Evolutionary conservation across 92 coral and sea anemone genomes (phyloP).

Genomic region (Chrysogorgia sp.): DNA sequence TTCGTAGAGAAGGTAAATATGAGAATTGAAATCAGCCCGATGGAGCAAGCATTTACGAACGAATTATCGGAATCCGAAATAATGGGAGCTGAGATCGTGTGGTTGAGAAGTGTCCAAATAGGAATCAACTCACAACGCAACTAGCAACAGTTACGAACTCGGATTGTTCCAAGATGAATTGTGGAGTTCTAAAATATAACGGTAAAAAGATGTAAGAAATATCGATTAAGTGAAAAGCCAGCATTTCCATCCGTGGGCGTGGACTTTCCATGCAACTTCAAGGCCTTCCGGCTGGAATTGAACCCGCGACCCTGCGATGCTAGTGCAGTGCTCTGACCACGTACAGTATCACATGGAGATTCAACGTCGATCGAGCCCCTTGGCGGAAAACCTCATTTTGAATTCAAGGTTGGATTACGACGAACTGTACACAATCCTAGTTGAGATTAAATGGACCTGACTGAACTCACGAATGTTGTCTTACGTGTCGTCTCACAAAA

Average conservation of each 20-base stretch:
- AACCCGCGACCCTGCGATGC: too few relatives aligned
- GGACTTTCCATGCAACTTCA: slow-evolving; percentile 34
- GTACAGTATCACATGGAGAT: slow-evolving; percentile 8
- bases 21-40: too few relatives aligned
- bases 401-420: slow-evolving; percentile 31
- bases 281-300: too few relatives aligned
- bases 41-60: background rate
- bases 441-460: slow-evolving; percentile 33
- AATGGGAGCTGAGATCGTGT: background rate
- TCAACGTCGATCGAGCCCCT: slow-evolving; percentile 26
- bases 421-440: slow-evolving; percentile 28
- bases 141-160: background rate
- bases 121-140: background rate
- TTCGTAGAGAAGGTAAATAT: background rate
- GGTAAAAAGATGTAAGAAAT: background rate
- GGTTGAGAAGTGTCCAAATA: background rate
- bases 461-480: slow-evolving; percentile 34
- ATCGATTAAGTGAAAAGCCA: background rate
- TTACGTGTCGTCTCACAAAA: slow-evolving; percentile 22
- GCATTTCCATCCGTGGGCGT: background rate
- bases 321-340: too few relatives aligned
- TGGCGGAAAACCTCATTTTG: slow-evolving; percentile 34
- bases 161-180: slow-evolving; percentile 4
- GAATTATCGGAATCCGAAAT: background rate
- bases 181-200: slow-evolving; percentile 5